Evolutionary conservation across 2,113 vertebrate species (phyloP), one percentile per base, ranked within the genome.

Genomic region (Rhinichthys klamathensis): DNA sequence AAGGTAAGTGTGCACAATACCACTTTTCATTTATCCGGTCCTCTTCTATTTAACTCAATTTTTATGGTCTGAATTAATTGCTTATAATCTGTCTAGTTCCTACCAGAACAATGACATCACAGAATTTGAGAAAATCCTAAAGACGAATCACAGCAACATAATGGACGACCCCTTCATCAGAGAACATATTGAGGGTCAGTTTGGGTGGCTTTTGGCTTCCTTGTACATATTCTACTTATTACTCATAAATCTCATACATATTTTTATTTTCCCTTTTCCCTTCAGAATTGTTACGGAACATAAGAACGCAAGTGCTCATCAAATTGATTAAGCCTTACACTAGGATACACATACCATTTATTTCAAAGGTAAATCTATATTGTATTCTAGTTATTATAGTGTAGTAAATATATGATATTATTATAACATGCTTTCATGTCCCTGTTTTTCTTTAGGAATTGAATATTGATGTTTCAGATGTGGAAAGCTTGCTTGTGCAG

Each of bases 51-150:
- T 21, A 49, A 74, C 38, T 72, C 4, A 0, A 3, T 18, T 69
- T 30, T 5, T 61, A 27, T 15, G 21, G 0, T 18, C 13, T 2
- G 18, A 35, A 35, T 54, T 75, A 75, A 46, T 27, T 30, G 23
- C 90, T 58, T 41, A 88, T 91, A 90, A 54, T 15, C 46, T 83
- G 56, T 84, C 15, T 92, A 99, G 98, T 97, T 96, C 98, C 96
- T 99, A 99, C 95, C 98, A 99, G 94, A 99, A 99, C 96, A 99
- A 99, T 78, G 98, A 99, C 96, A 99, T 99, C 94, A 97, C 98
- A 89, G 98, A 99, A 93, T 99, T 99, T 96, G 98, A 99, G 95
- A 99, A 99, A 95, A 99, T 99, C 94, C 94, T 99, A 91, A 99
- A 99, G 95, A 99, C 97, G 92, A 99, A 99, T 94, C 98, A 99